These are phyloP conservation scores for Lagorchestes hirsutus DNA, from an alignment of 2,797 vertebrate genomes.

Conservation along the genomic window DNA sequence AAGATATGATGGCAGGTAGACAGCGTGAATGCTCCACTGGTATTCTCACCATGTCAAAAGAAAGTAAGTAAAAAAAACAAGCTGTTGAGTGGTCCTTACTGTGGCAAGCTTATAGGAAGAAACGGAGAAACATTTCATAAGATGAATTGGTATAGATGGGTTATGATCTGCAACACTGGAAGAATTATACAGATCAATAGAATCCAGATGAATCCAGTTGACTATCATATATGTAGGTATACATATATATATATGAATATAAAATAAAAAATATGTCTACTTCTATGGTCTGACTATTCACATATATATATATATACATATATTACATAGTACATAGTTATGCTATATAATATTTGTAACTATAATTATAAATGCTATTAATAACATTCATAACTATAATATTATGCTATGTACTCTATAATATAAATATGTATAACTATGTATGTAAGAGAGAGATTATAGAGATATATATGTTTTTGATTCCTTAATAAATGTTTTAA, in stretches of 20 bases:
- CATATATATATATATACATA: background rate
- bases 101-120: background rate
- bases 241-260: background rate
- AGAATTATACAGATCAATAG: background rate
- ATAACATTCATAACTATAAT: background rate
- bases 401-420: background rate
- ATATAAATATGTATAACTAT: background rate
- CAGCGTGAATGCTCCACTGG: too few species aligned
- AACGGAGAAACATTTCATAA: background rate
- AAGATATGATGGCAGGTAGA: too few species aligned
- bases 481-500: background rate
- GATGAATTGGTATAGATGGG: background rate
- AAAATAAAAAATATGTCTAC: background rate
- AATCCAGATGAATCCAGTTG: background rate
- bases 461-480: background rate
- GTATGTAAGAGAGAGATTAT: background rate
- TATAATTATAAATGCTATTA: background rate
- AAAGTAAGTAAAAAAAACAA: background rate
- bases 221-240: too few species aligned
- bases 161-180: background rate
- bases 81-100: background rate
- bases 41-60: background rate
- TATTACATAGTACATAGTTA: too few species aligned
- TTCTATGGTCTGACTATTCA: background rate
- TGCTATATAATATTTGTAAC: background rate